Percentiles rank a stretch among this genome's conserved stretches.
Evolutionary conservation across 2,797 vertebrate species (phyloP).

Genomic region (Sebastes paucispinis): DNA sequence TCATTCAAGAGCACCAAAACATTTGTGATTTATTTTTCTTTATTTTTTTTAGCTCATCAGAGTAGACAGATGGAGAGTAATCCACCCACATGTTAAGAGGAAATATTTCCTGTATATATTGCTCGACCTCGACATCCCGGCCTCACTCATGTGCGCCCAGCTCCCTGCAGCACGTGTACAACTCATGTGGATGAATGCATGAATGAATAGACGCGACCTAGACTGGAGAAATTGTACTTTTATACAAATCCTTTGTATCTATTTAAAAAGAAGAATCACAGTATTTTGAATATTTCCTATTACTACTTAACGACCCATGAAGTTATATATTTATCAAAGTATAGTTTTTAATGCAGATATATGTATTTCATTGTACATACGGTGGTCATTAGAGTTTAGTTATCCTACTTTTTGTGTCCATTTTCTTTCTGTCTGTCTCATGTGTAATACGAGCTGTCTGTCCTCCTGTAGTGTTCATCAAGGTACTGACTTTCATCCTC

Average conservation of each 20-base stretch:
- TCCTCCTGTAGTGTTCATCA: conserved; percentile 68
- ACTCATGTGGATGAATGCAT: conserved; percentile 16
- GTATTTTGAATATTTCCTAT: conserved; percentile 93
- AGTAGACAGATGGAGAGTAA: conserved; percentile 13
- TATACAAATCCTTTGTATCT: conserved; percentile 89
- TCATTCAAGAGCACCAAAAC: conserved; percentile 58
- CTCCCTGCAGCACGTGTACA: conserved; percentile 9
- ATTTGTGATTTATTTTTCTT: background rate
- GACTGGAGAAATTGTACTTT: conserved; percentile 86
- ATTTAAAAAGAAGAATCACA: conserved; percentile 87
- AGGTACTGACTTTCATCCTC: conserved; percentile 80
- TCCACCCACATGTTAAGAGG: conserved; percentile 36
- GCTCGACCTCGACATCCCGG: conserved; percentile 24
- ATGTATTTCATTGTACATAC: conserved; percentile 83
- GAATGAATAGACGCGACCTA: conserved; percentile 41
- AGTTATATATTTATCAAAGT: conserved; percentile 87
- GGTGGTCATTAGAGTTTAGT: conserved; percentile 71
- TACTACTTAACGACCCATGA: conserved; percentile 82
- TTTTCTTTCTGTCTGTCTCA: conserved; percentile 45
- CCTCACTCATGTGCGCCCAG: background rate
- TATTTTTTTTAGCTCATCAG: background rate
- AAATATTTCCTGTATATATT: conserved; percentile 53
- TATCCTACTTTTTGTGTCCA: conserved; percentile 33
- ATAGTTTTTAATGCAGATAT: conserved; percentile 86
- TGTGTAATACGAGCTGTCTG: conserved; percentile 65